A percentile compares a stretch with the other conserved stretches of the same genome.
phyloP scores from a whole-genome alignment of 2,797 vertebrate species.

The Characodon lateralis region DNA sequence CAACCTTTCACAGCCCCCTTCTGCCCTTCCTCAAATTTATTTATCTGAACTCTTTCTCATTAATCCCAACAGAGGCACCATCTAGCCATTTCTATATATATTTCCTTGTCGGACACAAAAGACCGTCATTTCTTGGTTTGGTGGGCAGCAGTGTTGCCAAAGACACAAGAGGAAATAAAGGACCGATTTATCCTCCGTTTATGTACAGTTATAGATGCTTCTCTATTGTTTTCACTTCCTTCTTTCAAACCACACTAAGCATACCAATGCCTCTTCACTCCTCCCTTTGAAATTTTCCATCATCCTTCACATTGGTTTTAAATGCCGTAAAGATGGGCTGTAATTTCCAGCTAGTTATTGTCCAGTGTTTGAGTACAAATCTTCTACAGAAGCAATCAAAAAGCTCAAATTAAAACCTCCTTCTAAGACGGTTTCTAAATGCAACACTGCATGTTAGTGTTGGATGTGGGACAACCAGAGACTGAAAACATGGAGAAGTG shows the following conservation, averaged over 20 bases:
- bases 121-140: conserved; percentile 12
- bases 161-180: background rate
- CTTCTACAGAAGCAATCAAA: conserved; percentile 19
- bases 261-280: conserved; percentile 2
- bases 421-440: conserved; percentile 31
- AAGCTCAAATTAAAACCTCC: conserved; percentile 21
- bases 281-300: conserved; percentile 14
- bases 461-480: conserved; percentile 23
- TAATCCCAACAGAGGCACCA: conserved; percentile 21
- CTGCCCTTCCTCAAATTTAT: conserved; percentile 3
- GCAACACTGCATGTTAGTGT: conserved; percentile 37
- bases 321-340: conserved; percentile 24
- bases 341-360: conserved; percentile 59
- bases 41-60: conserved; percentile 17
- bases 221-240: conserved; percentile 18
- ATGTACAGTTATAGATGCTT: conserved; percentile 3
- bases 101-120: conserved; percentile 15
- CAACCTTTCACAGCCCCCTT: conserved; percentile 15
- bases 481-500: background rate
- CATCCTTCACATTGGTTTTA: conserved; percentile 14
- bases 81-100: conserved; percentile 27
- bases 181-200: background rate
- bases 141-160: background rate
- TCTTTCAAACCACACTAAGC: conserved; percentile 15
- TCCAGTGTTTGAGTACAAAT: conserved; percentile 56